A percentile compares a stretch with the other conserved stretches of the same genome.
phyloP scores from a whole-genome alignment of 2,888 invertebrate species.

The Drepana falcataria region DNA sequence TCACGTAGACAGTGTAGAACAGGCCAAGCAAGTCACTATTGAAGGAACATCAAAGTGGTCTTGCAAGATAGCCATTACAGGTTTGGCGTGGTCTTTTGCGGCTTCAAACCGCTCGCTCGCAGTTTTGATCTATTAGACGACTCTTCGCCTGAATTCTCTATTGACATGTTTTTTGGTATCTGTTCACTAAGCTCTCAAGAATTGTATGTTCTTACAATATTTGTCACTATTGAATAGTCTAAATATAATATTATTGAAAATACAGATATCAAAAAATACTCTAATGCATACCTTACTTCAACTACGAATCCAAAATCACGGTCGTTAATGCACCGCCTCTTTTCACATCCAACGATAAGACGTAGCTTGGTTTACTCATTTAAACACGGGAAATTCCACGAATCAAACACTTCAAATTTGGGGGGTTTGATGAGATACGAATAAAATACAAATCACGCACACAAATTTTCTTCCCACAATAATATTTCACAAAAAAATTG shows the following conservation, averaged over 20 bases:
- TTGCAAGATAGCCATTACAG: conserved; percentile 99
- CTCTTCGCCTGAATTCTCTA: conserved; percentile 70
- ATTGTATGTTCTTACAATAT: not conserved
- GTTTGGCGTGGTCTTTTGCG: conserved; percentile 83
- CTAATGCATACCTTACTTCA: conserved; percentile 64
- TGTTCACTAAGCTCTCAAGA: conserved; percentile 30
- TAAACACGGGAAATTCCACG: conserved; percentile 73
- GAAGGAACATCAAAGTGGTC: conserved; percentile 99
- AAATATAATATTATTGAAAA: conserved; percentile 9
- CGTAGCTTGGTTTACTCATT: conserved; percentile 58
- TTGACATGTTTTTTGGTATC: conserved; percentile 60
- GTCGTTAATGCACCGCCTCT: conserved; percentile 72
- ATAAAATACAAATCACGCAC: conserved; percentile 37
- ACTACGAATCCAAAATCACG: conserved; percentile 66
- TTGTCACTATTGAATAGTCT: conserved; percentile 3
- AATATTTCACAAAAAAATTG: conserved; percentile 42
- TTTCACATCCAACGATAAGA: conserved; percentile 60
- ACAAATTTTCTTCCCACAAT: conserved; percentile 45
- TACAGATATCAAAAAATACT: conserved; percentile 60
- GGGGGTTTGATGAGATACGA: conserved; percentile 22
- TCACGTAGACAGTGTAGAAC: conserved; percentile 98
- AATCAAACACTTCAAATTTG: conserved; percentile 53
- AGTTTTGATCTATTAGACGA: conserved; percentile 75
- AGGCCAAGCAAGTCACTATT: conserved; percentile 98
- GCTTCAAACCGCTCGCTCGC: conserved; percentile 75